phyloP scores from a whole-genome alignment of 2,888 invertebrate genomes.

The Ophion obscuratus region DNA sequence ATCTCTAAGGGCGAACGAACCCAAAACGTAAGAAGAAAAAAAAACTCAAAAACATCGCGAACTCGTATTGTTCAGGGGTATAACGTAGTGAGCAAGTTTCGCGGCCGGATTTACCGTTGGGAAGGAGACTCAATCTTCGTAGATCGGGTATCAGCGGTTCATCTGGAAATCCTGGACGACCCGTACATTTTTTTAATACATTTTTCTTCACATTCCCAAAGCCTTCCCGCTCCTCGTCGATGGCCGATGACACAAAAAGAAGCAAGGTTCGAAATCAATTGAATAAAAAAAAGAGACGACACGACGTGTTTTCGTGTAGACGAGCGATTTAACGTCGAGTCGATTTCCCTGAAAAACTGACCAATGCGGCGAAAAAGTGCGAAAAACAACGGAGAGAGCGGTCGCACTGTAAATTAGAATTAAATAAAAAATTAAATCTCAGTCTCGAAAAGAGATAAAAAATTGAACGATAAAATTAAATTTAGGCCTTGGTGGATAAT shows the following conservation, averaged over 20 bases:
- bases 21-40: conserved; percentile 10
- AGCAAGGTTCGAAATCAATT: background rate
- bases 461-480: background rate
- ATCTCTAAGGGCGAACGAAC: conserved; percentile 44
- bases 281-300: background rate
- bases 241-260: conserved; percentile 8
- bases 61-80: conserved; percentile 53
- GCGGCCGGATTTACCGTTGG: conserved; percentile 42
- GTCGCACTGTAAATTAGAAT: background rate
- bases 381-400: background rate
- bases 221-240: conserved; percentile 1
- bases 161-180: conserved; percentile 45
- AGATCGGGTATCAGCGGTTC: conserved; percentile 49
- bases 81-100: conserved; percentile 48
- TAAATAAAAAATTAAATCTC: background rate
- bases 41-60: conserved; percentile 35
- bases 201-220: conserved; percentile 1
- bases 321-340: conserved; percentile 37
- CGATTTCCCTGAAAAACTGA: background rate
- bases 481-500: background rate
- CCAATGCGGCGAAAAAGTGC: background rate
- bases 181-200: conserved; percentile 2
- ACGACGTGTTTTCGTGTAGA: conserved; percentile 11
- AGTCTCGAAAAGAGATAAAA: background rate
- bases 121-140: conserved; percentile 47